These are phyloP conservation scores for Himalopsyche japonica DNA, from an alignment of 2,888 invertebrate species.

Conservation along the genomic window DNA sequence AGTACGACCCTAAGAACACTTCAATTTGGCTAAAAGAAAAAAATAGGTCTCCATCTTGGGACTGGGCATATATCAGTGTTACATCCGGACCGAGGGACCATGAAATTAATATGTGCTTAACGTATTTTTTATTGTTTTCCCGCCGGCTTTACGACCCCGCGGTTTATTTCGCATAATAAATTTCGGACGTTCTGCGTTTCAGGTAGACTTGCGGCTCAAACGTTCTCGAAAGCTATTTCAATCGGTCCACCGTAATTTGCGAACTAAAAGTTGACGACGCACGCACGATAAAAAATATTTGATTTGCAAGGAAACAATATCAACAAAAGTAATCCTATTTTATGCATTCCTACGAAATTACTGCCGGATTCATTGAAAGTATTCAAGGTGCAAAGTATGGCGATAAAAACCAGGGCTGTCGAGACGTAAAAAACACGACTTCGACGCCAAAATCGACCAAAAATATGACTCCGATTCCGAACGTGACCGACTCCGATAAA, in stretches of 20 bases:
- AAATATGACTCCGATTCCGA: too few relatives aligned
- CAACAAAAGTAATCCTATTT: too few relatives aligned
- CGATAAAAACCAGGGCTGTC: too few relatives aligned
- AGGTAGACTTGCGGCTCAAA: neutral
- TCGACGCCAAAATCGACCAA: too few relatives aligned
- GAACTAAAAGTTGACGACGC: neutral
- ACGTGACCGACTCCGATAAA: too few relatives aligned
- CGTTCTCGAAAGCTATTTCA: neutral
- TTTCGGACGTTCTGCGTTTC: slow-evolving; percentile 12
- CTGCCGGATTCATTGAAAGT: too few relatives aligned
- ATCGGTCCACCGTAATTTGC: neutral
- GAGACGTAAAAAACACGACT: too few relatives aligned
- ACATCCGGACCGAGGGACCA: slow-evolving; percentile 17
- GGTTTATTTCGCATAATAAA: slow-evolving; percentile 39
- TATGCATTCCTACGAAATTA: too few relatives aligned
- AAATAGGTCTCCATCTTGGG: neutral
- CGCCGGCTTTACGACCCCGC: slow-evolving; percentile 23
- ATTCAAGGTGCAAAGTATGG: too few relatives aligned
- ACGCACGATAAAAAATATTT: too few relatives aligned
- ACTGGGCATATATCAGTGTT: slow-evolving; percentile 15
- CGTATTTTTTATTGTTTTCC: slow-evolving; percentile 27
- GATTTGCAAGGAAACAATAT: too few relatives aligned
- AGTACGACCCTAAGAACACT: too few relatives aligned
- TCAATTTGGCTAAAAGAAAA: neutral
- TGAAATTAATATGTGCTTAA: slow-evolving; percentile 31